A percentile compares a stretch with the other conserved stretches of the same genome.
Conservation (phyloP, 2,797 vertebrate genomes). For the Gymnocypris eckloni region DNA sequence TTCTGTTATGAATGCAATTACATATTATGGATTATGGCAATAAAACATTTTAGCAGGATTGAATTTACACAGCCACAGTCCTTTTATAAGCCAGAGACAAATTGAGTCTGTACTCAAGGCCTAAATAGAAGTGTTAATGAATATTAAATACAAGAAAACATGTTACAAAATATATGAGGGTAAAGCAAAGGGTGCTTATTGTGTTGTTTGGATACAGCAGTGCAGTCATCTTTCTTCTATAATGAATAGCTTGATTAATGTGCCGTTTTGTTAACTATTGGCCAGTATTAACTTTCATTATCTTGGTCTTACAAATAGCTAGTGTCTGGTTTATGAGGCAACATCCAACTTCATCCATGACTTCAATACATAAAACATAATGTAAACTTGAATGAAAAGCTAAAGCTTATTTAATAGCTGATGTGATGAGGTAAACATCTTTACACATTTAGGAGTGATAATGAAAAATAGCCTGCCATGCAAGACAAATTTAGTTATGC, state of each 20-base stretch:
- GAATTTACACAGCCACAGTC: constrained; percentile 36
- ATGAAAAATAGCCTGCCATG: constrained; percentile 7
- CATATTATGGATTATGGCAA: constrained; percentile 52
- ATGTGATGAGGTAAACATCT: constrained; percentile 17
- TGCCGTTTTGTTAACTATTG: constrained; percentile 23
- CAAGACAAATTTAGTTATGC: background rate
- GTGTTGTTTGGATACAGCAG: constrained; percentile 30
- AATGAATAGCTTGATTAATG: constrained; percentile 46
- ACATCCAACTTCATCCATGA: constrained; percentile 6
- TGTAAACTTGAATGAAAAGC: background rate
- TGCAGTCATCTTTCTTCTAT: constrained; percentile 25
- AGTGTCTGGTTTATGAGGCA: constrained; percentile 34
- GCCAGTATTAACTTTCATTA: constrained; percentile 35
- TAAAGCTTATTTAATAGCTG: constrained; percentile 10
- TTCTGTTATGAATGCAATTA: constrained; percentile 34
- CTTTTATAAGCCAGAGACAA: constrained; percentile 49
- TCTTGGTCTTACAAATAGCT: constrained; percentile 2
- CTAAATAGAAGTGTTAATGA: constrained; percentile 51
- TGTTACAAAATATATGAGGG: constrained; percentile 25
- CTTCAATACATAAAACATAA: constrained; percentile 15
- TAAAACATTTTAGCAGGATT: constrained; percentile 30
- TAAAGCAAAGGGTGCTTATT: constrained; percentile 24
- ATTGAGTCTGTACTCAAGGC: constrained; percentile 32
- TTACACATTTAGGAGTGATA: background rate
- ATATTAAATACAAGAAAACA: constrained; percentile 54